Evolutionary conservation across 2,888 invertebrate species (phyloP).

Genomic region (Parthenolecanium corni): DNA sequence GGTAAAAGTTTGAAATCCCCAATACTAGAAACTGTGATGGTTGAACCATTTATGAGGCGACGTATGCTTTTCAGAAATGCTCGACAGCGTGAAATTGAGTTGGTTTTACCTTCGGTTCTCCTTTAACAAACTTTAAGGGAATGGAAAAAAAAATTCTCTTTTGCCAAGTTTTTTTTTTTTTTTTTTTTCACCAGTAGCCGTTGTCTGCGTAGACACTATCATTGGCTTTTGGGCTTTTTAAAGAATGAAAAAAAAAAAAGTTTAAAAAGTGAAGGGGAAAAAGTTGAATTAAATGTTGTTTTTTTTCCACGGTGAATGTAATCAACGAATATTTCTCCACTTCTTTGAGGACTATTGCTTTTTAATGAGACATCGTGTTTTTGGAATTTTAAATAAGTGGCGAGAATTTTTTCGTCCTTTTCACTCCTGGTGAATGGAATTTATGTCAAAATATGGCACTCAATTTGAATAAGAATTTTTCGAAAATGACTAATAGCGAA

Average conservation of each 20-base stretch:
- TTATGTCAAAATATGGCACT: not conserved
- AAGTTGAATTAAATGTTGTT: too few species aligned
- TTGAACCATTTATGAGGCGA: slow-evolving; percentile 21
- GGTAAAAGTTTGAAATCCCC: too few species aligned
- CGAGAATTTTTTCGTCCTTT: not conserved
- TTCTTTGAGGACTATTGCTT: not conserved
- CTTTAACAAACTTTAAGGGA: not conserved
- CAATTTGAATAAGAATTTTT: too few species aligned
- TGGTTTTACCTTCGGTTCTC: slow-evolving; percentile 30
- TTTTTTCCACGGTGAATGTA: too few species aligned
- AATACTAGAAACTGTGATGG: too few species aligned
- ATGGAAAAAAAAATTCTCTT: not conserved
- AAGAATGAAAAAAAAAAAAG: too few species aligned
- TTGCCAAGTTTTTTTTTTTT: not conserved
- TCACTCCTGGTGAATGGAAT: not conserved
- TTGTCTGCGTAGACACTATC: too few species aligned
- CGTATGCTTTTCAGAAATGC: slow-evolving; percentile 30
- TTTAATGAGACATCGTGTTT: not conserved
- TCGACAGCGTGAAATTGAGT: slow-evolving; percentile 35
- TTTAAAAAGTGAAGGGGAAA: too few species aligned
- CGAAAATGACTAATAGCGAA: too few species aligned
- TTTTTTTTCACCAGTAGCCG: not conserved
- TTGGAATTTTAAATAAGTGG: not conserved
- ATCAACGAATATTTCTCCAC: too few species aligned
- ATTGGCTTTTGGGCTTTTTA: too few species aligned